A percentile compares a stretch with the other conserved stretches of the same genome.
Evolutionary conservation across 2,888 invertebrate species (phyloP).

Genomic region (Catocala nupta): DNA sequence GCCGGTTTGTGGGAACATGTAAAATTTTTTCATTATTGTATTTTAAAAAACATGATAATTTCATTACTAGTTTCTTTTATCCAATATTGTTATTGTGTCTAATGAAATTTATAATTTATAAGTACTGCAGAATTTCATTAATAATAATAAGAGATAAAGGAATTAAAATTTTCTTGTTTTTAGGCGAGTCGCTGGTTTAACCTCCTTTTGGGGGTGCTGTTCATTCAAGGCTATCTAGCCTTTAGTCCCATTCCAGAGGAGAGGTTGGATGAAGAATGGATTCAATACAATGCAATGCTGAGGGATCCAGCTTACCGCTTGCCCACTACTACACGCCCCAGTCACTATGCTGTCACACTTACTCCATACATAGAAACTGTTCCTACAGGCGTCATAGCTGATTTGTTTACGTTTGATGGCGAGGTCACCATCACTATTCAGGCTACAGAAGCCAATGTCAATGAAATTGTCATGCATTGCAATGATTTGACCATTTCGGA

Average conservation of each 20-base stretch:
- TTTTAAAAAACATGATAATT: no score
- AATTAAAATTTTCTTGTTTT: conserved; percentile 27
- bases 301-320: conserved; percentile 76
- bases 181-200: conserved; percentile 69
- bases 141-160: background rate
- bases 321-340: conserved; percentile 80
- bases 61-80: no score
- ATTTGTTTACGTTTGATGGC: conserved; percentile 79
- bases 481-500: conserved; percentile 71
- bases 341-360: conserved; percentile 84
- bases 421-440: conserved; percentile 67
- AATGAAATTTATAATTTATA: no score
- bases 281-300: conserved; percentile 59
- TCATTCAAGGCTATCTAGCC: conserved; percentile 65
- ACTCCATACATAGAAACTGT: conserved; percentile 78
- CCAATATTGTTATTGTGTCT: no score
- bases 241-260: conserved; percentile 62
- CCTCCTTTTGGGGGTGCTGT: conserved; percentile 63
- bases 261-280: conserved; percentile 71
- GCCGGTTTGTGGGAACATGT: no score
- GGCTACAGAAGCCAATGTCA: conserved; percentile 52
- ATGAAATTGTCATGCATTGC: conserved; percentile 75
- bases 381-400: conserved; percentile 21
- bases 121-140: no score
- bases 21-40: no score